Conservation (phyloP, 2,113 vertebrate genomes). For the Orientallactaga bullata region DNA sequence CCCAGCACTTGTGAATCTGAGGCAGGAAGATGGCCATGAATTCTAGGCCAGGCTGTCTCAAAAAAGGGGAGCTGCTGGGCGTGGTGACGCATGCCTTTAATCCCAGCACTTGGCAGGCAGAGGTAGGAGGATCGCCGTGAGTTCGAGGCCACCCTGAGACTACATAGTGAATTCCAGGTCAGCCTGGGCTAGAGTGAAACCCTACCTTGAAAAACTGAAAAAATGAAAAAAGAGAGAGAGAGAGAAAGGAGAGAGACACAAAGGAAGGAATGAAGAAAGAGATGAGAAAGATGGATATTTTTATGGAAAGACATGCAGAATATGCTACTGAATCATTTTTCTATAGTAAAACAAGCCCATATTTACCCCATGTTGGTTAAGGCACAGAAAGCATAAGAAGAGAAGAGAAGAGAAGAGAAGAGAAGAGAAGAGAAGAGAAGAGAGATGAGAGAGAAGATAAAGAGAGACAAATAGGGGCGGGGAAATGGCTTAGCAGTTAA, state of each 20-base stretch:
- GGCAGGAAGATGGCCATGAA: no score
- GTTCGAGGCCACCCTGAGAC: no score
- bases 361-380: neutral
- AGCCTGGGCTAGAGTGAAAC: neutral
- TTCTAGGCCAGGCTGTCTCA: no score
- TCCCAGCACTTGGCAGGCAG: neutral
- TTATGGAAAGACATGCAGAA: neutral
- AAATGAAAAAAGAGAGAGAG: no score
- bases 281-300: neutral
- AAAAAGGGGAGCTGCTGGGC: neutral
- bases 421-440: neutral
- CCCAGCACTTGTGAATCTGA: no score
- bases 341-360: neutral
- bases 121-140: no score
- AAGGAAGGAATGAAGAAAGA: no score
- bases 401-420: neutral
- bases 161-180: neutral
- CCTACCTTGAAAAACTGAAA: neutral
- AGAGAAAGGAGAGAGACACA: neutral
- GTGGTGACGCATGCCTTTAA: no score
- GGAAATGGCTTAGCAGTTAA: no score
- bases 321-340: neutral
- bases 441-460: neutral
- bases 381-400: neutral
- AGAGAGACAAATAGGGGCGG: no score